phyloP scores from a whole-genome alignment of 2,113 vertebrate species.

The Protomyctophum bolini region DNA sequence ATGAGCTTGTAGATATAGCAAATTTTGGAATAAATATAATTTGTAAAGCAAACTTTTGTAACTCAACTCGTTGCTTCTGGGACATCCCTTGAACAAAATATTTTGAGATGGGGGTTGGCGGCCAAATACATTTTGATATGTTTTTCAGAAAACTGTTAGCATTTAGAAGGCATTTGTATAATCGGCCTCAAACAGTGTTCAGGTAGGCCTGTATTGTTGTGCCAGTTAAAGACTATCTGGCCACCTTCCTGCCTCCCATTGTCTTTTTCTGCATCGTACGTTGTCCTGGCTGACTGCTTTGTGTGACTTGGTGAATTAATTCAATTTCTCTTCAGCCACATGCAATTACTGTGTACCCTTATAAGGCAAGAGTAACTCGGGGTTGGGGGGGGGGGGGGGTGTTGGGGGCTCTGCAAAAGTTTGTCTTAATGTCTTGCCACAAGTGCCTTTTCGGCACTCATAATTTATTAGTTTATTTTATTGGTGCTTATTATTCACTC shows the following conservation, averaged over 20 bases:
- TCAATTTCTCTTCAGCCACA: slow-evolving; percentile 7
- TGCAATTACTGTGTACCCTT: neutral
- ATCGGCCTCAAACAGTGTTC: slow-evolving; percentile 41
- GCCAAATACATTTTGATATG: too few species aligned
- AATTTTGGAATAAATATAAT: too few species aligned
- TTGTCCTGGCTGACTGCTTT: neutral
- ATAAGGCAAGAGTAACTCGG: slow-evolving; percentile 14
- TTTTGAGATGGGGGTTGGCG: too few species aligned
- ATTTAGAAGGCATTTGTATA: too few species aligned
- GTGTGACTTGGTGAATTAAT: slow-evolving; percentile 7
- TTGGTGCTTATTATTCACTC: slow-evolving; percentile 42
- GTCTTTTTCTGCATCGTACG: slow-evolving; percentile 3
- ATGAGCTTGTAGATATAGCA: too few species aligned
- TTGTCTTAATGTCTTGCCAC: slow-evolving; percentile 7
- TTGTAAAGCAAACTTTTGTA: too few species aligned
- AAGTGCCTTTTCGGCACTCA: slow-evolving; percentile 21
- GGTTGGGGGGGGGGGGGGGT: neutral
- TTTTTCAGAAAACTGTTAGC: too few species aligned
- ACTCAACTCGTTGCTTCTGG: too few species aligned
- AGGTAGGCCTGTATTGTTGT: slow-evolving; percentile 55
- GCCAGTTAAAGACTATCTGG: slow-evolving; percentile 21
- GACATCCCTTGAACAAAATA: too few species aligned
- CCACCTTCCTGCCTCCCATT: neutral
- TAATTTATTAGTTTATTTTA: slow-evolving; percentile 32
- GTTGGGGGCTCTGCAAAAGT: slow-evolving; percentile 12